Percentiles rank a stretch among this genome's conserved stretches.
Evolutionary conservation across 2,113 vertebrate genomes (phyloP).

Genomic region (Lycaon pictus): DNA sequence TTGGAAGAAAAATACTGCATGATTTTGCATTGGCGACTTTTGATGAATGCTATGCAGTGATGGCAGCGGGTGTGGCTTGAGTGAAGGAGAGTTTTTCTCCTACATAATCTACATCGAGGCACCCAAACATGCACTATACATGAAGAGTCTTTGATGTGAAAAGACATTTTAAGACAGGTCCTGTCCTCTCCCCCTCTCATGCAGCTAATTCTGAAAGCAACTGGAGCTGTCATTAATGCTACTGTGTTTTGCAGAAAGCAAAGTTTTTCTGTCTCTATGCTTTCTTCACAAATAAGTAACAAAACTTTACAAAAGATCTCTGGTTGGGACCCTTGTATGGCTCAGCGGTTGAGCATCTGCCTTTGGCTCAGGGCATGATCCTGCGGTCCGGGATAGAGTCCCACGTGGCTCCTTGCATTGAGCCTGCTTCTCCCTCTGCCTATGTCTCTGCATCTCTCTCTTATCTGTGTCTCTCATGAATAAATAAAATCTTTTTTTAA

Average conservation of each 20-base stretch:
- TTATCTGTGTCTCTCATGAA: too few species aligned
- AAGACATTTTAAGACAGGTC: not conserved
- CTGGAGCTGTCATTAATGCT: not conserved
- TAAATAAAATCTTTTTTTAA: too few species aligned
- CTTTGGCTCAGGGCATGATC: too few species aligned
- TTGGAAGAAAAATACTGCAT: not conserved
- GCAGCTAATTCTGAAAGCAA: not conserved
- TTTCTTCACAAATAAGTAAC: not conserved
- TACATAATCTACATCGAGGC: too few species aligned
- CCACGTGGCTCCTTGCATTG: too few species aligned
- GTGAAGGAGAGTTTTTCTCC: not conserved
- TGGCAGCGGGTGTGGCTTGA: not conserved
- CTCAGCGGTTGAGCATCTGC: too few species aligned
- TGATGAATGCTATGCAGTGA: not conserved
- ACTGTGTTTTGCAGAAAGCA: not conserved
- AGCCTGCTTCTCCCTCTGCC: too few species aligned
- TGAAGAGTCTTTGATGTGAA: not conserved
- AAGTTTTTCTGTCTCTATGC: not conserved
- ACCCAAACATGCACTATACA: not conserved
- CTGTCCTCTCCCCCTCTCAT: accelerated
- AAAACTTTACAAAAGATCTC: not conserved
- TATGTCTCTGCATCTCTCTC: too few species aligned
- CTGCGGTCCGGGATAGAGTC: too few species aligned
- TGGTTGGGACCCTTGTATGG: not conserved
- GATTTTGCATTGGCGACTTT: not conserved